A percentile compares a stretch with the other conserved stretches of the same genome.
Conservation (phyloP, 2,888 invertebrate genomes). For the Clunio marinus region DNA sequence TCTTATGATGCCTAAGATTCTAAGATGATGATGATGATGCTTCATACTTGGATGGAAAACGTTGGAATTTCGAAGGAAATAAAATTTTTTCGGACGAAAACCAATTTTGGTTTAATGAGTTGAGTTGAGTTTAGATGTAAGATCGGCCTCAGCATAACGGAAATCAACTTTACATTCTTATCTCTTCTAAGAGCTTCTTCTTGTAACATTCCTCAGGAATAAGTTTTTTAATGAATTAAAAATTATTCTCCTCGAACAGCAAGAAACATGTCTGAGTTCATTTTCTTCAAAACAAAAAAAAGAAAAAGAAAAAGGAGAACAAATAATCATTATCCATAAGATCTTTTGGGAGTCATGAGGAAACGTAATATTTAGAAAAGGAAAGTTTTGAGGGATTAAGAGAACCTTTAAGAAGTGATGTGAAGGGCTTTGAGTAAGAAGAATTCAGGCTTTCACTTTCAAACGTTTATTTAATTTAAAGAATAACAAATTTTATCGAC, state of each 20-base stretch:
- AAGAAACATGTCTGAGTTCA: background rate
- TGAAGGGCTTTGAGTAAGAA: too few relatives aligned
- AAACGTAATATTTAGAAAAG: too few relatives aligned
- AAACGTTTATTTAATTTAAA: too few relatives aligned
- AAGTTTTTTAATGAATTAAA: conserved; percentile 35
- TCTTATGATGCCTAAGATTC: background rate
- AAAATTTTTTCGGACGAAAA: conserved; percentile 15
- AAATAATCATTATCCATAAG: background rate
- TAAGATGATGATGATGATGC: background rate
- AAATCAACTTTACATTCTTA: conserved; percentile 1
- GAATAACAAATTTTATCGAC: too few relatives aligned
- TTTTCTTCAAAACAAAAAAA: too few relatives aligned
- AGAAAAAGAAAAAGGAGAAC: background rate
- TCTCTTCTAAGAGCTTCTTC: background rate
- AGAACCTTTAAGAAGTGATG: too few relatives aligned
- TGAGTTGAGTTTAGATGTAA: background rate
- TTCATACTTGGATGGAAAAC: background rate
- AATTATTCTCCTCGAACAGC: background rate
- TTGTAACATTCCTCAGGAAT: conserved; percentile 22
- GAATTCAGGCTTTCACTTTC: too few relatives aligned
- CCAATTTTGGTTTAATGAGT: conserved; percentile 38
- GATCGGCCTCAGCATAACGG: background rate
- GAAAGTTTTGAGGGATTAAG: too few relatives aligned
- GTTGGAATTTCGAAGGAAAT: conserved; percentile 11
- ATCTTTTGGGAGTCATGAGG: conserved; percentile 7